phyloP scores from a whole-genome alignment of 2,888 invertebrate species.

The Drosophila anomalata region DNA sequence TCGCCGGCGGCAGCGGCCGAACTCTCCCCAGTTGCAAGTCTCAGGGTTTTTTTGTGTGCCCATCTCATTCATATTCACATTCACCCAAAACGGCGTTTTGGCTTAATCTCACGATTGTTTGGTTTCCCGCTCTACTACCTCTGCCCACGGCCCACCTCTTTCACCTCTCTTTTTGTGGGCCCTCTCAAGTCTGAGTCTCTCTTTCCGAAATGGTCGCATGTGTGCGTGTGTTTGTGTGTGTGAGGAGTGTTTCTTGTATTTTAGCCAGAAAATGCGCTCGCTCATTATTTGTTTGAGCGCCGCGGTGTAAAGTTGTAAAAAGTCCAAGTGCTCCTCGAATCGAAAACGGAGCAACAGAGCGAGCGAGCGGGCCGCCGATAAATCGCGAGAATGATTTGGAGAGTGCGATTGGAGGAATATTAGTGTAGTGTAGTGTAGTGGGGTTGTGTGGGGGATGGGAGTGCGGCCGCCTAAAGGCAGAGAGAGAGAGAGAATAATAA shows the following conservation, averaged over 20 bases:
- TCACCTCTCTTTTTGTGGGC: neutral
- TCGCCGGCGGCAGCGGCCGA: conserved; percentile 1
- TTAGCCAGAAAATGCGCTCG: conserved; percentile 76
- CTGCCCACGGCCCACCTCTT: conserved; percentile 12
- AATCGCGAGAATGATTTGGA: conserved; percentile 39
- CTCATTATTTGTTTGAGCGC: conserved; percentile 83
- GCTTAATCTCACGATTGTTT: conserved; percentile 79
- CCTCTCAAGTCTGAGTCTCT: conserved; percentile 63
- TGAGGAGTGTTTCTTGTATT: conserved; percentile 78
- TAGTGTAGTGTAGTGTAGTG: neutral
- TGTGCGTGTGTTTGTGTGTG: conserved; percentile 48
- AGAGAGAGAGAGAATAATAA: conserved; percentile 57
- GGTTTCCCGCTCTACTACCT: conserved; percentile 66
- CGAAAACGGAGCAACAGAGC: conserved; percentile 58
- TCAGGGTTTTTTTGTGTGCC: conserved; percentile 31
- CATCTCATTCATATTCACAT: conserved; percentile 80
- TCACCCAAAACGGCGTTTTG: conserved; percentile 79
- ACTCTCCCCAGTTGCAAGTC: conserved; percentile 60
- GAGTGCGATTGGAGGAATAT: conserved; percentile 1
- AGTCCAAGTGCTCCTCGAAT: conserved; percentile 70
- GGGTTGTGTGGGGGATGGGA: neutral
- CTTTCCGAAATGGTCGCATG: conserved; percentile 39
- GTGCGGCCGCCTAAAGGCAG: too few relatives aligned
- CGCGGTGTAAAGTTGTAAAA: conserved; percentile 83
- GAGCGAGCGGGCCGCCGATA: conserved; percentile 32